phyloP scores from a whole-genome alignment of 1,140 invertebrate genomes.

The Heliconius nattereri region DNA sequence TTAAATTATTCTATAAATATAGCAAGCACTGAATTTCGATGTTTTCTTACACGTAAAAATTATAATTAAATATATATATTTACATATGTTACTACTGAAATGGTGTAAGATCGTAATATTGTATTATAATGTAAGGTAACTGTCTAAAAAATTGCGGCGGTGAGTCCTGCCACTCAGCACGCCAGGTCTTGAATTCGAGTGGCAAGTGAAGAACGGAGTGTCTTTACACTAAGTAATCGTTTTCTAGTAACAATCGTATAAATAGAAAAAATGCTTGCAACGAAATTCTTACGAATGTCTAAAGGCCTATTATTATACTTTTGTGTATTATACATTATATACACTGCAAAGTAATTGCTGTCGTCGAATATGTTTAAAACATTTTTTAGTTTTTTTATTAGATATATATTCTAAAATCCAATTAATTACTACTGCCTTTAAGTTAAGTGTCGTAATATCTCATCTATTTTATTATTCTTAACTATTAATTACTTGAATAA shows the following conservation, averaged over 20 bases:
- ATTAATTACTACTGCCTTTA: slow-evolving; percentile 22
- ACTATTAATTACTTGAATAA: slow-evolving; percentile 31
- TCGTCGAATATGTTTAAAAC: neutral
- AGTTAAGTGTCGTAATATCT: slow-evolving; percentile 33
- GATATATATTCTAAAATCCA: neutral
- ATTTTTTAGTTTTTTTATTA: neutral
- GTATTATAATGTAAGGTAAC: slow-evolving; percentile 45
- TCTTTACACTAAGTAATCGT: neutral
- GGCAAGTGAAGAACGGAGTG: neutral
- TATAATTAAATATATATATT: slow-evolving; percentile 60
- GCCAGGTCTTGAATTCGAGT: too few relatives aligned
- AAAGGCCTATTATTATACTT: slow-evolving; percentile 25
- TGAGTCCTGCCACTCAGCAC: too few relatives aligned
- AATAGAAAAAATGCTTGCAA: slow-evolving; percentile 35
- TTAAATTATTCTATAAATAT: slow-evolving; percentile 65
- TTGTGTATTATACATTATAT: neutral
- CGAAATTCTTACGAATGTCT: slow-evolving; percentile 32
- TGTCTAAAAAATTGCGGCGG: neutral
- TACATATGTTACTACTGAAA: slow-evolving; percentile 61
- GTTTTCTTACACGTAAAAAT: slow-evolving; percentile 72
- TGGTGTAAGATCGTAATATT: slow-evolving; percentile 38
- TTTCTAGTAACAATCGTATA: neutral
- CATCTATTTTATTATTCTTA: slow-evolving; percentile 37
- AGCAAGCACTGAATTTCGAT: slow-evolving; percentile 77
- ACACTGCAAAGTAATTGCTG: neutral